These are phyloP conservation scores for Caenorhabditis becei DNA, from an alignment of 2,888 invertebrate genomes.

Conservation along the genomic window DNA sequence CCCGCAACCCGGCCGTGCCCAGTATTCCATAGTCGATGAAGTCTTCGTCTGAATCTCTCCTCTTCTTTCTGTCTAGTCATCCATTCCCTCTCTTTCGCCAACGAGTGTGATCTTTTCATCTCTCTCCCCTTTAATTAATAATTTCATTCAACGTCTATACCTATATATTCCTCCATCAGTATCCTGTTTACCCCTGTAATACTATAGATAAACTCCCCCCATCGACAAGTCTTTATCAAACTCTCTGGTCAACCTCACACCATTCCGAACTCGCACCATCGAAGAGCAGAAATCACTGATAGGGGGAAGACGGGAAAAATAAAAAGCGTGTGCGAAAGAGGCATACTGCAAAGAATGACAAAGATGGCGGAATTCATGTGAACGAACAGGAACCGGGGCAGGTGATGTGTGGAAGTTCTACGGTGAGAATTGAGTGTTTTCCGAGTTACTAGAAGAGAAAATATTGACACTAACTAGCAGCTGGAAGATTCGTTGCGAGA, in stretches of 20 bases:
- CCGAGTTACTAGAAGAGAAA: too few species aligned
- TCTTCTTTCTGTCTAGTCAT: slow-evolving; percentile 33
- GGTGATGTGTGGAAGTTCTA: slow-evolving; percentile 27
- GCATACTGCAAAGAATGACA: slow-evolving; percentile 32
- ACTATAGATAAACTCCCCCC: not conserved
- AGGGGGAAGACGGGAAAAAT: slow-evolving; percentile 17
- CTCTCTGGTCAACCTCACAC: slow-evolving; percentile 39
- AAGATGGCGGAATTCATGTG: slow-evolving; percentile 31
- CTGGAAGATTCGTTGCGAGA: too few species aligned
- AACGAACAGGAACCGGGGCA: slow-evolving; percentile 10
- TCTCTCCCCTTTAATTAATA: not conserved
- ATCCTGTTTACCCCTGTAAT: not conserved
- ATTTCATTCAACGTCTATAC: too few species aligned
- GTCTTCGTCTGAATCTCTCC: slow-evolving; percentile 30
- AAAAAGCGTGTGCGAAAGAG: slow-evolving; percentile 8
- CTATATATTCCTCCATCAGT: slow-evolving; percentile 5
- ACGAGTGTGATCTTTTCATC: slow-evolving; percentile 29
- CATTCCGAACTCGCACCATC: slow-evolving; percentile 35
- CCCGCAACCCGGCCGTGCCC: slow-evolving; percentile 67
- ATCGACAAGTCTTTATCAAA: not conserved
- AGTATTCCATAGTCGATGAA: slow-evolving; percentile 66
- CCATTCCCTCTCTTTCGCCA: slow-evolving; percentile 33
- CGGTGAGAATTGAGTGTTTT: not conserved
- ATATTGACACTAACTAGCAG: too few species aligned
- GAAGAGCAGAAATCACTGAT: slow-evolving; percentile 47